phyloP scores from a whole-genome alignment of 2,797 vertebrate genomes.

The Helarctos malayanus region DNA sequence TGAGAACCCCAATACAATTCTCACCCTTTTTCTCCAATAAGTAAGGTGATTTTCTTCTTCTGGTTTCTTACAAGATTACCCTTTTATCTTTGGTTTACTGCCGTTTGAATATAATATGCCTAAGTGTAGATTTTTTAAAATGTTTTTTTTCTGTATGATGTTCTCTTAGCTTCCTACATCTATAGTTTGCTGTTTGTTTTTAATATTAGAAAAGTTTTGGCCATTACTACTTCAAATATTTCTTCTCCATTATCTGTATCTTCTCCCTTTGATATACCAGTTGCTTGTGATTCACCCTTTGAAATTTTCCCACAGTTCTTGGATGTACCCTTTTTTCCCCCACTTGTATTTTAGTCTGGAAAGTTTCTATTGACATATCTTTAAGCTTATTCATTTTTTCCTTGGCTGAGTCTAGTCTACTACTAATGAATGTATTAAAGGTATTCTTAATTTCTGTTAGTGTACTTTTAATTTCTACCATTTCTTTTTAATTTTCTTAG shows the following conservation, averaged over 20 bases:
- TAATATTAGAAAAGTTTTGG: neutral
- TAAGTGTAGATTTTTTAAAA: neutral
- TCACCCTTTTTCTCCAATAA: neutral
- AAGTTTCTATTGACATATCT: neutral
- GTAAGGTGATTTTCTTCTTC: neutral
- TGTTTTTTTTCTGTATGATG: neutral
- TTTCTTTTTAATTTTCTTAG: neutral
- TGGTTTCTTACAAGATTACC: neutral
- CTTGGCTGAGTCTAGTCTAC: neutral
- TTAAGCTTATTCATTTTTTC: neutral
- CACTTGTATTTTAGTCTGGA: neutral
- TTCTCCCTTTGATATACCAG: neutral
- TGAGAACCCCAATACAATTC: neutral
- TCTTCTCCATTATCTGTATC: neutral
- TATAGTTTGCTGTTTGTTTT: neutral
- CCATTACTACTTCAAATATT: neutral
- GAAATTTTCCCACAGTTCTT: neutral
- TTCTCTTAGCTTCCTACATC: neutral
- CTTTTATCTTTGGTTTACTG: neutral
- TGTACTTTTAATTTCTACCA: neutral
- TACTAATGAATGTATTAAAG: neutral
- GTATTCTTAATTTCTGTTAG: neutral
- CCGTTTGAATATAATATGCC: neutral
- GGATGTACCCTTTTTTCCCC: neutral
- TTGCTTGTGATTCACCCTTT: neutral